Evolutionary conservation across 2,888 invertebrate species (phyloP).

Genomic region (Trachelus iudaicus): DNA sequence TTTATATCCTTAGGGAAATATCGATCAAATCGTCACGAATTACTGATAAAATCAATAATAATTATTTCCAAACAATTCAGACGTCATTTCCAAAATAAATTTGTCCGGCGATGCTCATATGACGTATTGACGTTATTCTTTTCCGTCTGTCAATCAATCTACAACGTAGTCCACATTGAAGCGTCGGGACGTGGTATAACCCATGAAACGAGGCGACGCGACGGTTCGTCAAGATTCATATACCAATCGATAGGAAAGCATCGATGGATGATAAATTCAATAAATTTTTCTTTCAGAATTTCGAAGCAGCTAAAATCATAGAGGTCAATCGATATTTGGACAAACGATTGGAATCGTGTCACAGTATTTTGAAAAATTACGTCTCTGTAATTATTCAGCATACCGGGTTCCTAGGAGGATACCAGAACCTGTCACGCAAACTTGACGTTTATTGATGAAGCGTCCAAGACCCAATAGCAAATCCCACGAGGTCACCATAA

Average conservation of each 20-base stretch:
- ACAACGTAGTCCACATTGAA: too few species aligned
- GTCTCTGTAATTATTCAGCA: not conserved
- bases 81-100: too few species aligned
- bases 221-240: not conserved
- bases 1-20: too few species aligned
- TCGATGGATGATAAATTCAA: not conserved
- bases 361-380: conserved; percentile 1
- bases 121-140: too few species aligned
- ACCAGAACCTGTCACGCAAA: not conserved
- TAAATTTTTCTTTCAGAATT: not conserved
- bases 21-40: too few species aligned
- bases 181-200: not conserved
- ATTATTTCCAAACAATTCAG: too few species aligned
- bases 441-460: conserved; percentile 32
- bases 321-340: not conserved
- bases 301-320: not conserved
- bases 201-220: not conserved
- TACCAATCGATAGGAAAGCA: not conserved
- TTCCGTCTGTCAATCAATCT: too few species aligned
- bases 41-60: too few species aligned
- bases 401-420: not conserved
- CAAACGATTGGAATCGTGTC: not conserved
- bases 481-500: conserved; percentile 27
- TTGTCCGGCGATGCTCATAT: too few species aligned
- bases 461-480: conserved; percentile 22